phyloP scores from a whole-genome alignment of 2,113 vertebrate species.

The Saccopteryx leptura region DNA sequence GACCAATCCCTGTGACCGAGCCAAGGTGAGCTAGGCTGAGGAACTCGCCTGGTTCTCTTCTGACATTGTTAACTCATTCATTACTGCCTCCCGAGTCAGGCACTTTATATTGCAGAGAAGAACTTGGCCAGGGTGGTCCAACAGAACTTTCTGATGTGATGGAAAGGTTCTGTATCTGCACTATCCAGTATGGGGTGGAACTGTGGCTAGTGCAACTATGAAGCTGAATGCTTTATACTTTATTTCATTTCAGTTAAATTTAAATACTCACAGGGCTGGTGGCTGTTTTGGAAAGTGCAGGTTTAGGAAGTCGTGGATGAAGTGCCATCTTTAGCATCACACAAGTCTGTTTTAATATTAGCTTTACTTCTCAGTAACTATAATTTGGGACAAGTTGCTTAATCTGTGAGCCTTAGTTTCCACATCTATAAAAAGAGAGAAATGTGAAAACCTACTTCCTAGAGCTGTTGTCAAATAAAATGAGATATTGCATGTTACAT shows the following conservation, averaged over 20 bases:
- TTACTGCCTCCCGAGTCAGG: not conserved
- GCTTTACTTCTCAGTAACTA: not conserved
- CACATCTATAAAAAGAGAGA: not conserved
- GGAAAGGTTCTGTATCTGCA: not conserved
- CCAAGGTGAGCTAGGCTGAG: not conserved
- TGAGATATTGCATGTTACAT: not conserved
- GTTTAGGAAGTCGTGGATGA: not conserved
- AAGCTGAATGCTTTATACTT: not conserved
- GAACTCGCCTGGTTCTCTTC: accelerated
- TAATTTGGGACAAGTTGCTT: not conserved
- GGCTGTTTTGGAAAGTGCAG: not conserved
- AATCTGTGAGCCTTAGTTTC: not conserved
- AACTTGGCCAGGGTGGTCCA: not conserved
- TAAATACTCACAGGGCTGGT: not conserved
- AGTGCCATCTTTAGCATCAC: not conserved
- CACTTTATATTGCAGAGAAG: accelerated
- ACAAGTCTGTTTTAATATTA: not conserved
- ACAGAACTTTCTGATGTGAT: accelerated
- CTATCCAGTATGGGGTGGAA: accelerated
- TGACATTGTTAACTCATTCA: not conserved
- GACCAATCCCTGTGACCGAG: not conserved
- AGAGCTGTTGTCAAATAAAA: not conserved
- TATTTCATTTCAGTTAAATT: not conserved
- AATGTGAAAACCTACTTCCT: not conserved
- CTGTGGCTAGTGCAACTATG: too few species aligned